These are phyloP conservation scores for Anguilla pacifica DNA, from an alignment of 2,797 vertebrate genomes.

Conservation along the genomic window DNA sequence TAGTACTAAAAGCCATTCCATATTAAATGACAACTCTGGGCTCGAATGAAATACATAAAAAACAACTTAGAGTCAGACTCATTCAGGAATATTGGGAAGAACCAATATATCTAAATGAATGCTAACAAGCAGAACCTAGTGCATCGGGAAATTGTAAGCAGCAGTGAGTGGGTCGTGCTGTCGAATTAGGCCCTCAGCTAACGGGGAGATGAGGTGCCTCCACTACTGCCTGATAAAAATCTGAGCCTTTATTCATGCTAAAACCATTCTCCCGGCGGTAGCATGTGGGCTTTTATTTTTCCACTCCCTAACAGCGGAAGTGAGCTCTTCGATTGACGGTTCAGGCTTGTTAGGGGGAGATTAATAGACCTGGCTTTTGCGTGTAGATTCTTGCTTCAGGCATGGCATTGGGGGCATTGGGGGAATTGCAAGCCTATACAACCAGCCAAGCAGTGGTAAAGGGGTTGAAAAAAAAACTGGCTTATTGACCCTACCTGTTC, in stretches of 20 bases:
- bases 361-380: slow-evolving; percentile 48
- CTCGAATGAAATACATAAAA: slow-evolving; percentile 68
- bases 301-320: slow-evolving; percentile 41
- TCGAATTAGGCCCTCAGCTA: slow-evolving; percentile 42
- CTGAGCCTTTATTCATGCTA: slow-evolving; percentile 68
- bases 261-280: slow-evolving; percentile 65
- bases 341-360: slow-evolving; percentile 62
- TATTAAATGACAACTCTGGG: slow-evolving; percentile 63
- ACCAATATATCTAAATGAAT: slow-evolving; percentile 70
- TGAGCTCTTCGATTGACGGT: slow-evolving; percentile 50
- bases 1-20: slow-evolving; percentile 67
- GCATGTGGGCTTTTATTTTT: slow-evolving; percentile 60
- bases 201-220: slow-evolving; percentile 49
- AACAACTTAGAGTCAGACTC: slow-evolving; percentile 63
- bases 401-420: neutral
- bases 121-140: slow-evolving; percentile 66
- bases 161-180: slow-evolving; percentile 40
- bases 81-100: slow-evolving; percentile 63
- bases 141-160: slow-evolving; percentile 62
- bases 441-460: neutral
- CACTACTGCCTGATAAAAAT: slow-evolving; percentile 55
- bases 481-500: slow-evolving; percentile 84
- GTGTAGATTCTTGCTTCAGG: neutral
- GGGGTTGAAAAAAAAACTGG: slow-evolving; percentile 19
- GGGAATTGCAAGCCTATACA: neutral